Base-by-base conservation (phyloP, 2,888 invertebrate genomes). In the Ceramica pisi region DNA sequence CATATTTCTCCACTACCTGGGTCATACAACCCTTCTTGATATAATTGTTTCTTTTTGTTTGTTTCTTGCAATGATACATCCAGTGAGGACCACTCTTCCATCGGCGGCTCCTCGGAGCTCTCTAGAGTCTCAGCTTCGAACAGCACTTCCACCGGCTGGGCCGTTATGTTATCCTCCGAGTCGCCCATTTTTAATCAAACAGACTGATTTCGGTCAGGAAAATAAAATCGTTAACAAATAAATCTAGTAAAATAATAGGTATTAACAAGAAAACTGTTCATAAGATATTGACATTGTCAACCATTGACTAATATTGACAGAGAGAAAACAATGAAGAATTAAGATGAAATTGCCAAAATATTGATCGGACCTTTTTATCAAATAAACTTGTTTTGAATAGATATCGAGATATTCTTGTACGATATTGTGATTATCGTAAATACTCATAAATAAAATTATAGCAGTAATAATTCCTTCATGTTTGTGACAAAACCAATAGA, bases 41-140 rank as follows among this genome's bases (percentile, higher is more conserved):
- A 85, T 19, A 90, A 77, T 6, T 77, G 10, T 41, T 85, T 87
- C 78, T 94, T 93, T 7, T 50, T 44, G 68, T 92, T 92, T 41
- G 85, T 82, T 61, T 89, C 88, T 1, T 86, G 76, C 1, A 71
- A 2, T 14, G 82, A 78, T 3, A 92, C 55, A 5, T 87, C 67
- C 2, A 94, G 78, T 0, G 95, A 95, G 8, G 94, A 90, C 94
- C 94, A 94, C 69, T 94, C 90, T 1, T 91, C 90, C 84, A 89
- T 91, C 0, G 93, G 93, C 23, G 90, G 89, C 0, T 94, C 94
- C 57, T 87, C 92, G 0, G 94, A 92, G 69, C 91, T 92, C 16
- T 83, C 88, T 2, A 89, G 83, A 16, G 83, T 72, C 0, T 83
- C 80, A 5, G 83, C 78, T 66, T 84, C 79, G 67, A 80, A 82